These are phyloP conservation scores for Coracopsis vasa DNA, from an alignment of 2,113 vertebrate species.

Conservation along the genomic window DNA sequence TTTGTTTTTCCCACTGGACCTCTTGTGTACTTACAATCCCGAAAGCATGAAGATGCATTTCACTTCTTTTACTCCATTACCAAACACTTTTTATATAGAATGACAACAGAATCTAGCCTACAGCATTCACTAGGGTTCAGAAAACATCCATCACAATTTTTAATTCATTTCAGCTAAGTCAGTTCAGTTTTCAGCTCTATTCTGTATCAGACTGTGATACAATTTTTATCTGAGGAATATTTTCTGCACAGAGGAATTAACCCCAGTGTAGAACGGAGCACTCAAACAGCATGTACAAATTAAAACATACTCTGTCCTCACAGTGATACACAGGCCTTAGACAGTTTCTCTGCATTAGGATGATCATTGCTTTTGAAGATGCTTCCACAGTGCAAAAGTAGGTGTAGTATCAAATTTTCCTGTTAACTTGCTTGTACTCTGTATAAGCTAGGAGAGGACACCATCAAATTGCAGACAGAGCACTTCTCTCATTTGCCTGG, in stretches of 20 bases:
- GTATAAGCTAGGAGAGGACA: not conserved
- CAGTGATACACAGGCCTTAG: not conserved
- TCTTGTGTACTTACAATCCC: not conserved
- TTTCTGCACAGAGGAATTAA: not conserved
- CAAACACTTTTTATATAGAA: not conserved
- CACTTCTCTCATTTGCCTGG: not conserved
- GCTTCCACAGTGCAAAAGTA: not conserved
- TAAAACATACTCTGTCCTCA: not conserved
- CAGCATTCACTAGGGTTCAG: not conserved
- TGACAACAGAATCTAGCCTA: not conserved
- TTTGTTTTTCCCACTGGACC: not conserved
- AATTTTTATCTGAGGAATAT: not conserved
- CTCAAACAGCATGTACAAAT: not conserved
- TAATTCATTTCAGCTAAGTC: not conserved
- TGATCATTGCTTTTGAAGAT: not conserved
- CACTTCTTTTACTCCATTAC: not conserved
- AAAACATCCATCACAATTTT: not conserved
- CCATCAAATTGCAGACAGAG: not conserved
- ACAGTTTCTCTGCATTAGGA: rapidly evolving
- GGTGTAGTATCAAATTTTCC: not conserved
- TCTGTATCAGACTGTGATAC: not conserved
- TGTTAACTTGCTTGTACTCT: not conserved
- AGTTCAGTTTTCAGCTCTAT: not conserved
- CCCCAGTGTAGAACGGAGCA: not conserved
- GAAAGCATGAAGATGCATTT: rapidly evolving